phyloP scores from a whole-genome alignment of 2,113 vertebrate species.

The Atractosteus spatula region DNA sequence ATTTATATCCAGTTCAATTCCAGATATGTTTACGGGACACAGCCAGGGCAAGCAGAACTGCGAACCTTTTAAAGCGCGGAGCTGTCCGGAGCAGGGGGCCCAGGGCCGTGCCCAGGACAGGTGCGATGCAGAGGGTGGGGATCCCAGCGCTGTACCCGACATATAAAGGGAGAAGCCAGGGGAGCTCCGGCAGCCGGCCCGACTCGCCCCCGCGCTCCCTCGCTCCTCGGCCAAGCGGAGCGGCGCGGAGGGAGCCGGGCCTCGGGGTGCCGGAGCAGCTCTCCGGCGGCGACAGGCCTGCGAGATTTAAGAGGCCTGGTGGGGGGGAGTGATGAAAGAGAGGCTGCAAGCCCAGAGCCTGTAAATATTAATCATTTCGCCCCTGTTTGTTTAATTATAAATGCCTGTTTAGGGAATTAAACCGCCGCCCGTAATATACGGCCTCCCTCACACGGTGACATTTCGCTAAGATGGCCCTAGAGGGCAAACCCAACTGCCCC shows the following conservation, averaged over 20 bases:
- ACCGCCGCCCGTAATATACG: conserved; percentile 38
- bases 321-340: conserved; percentile 22
- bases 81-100: too few species aligned
- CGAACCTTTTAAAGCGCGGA: too few species aligned
- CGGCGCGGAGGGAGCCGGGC: not conserved
- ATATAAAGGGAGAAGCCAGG: too few species aligned
- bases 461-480: conserved; percentile 31
- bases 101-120: too few species aligned
- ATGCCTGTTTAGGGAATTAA: conserved; percentile 57
- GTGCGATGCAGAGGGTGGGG: too few species aligned
- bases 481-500: not conserved
- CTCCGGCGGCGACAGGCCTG: conserved; percentile 7
- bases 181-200: too few species aligned
- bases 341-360: conserved; percentile 39
- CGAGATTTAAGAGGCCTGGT: conserved; percentile 13
- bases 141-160: too few species aligned
- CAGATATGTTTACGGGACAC: too few species aligned
- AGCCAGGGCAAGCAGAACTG: too few species aligned
- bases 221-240: not conserved
- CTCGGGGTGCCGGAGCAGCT: not conserved
- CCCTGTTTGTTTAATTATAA: conserved; percentile 66
- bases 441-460: conserved; percentile 42
- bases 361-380: conserved; percentile 58
- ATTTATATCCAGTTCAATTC: too few species aligned
- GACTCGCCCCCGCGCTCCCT: too few species aligned